These are phyloP conservation scores for Xenus cinereus DNA, from an alignment of 2,113 vertebrate species.

Conservation along the genomic window DNA sequence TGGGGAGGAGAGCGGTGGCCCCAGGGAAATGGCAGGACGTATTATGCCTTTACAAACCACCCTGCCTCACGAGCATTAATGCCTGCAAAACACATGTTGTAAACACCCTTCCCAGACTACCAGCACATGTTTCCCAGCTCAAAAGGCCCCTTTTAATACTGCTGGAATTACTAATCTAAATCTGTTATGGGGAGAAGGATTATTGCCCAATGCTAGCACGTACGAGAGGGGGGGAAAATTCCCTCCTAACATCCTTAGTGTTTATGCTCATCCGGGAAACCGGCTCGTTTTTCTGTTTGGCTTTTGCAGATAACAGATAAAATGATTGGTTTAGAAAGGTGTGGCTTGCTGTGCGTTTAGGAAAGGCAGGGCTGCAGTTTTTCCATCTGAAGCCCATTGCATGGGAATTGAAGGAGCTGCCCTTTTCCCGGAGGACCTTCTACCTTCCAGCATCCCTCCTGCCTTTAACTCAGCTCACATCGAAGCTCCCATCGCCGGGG, in stretches of 20 bases:
- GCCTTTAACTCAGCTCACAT: rapidly evolving
- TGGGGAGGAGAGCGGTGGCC: neutral
- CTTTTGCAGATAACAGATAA: neutral
- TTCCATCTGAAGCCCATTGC: rapidly evolving
- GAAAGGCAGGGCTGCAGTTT: neutral
- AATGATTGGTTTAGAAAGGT: neutral
- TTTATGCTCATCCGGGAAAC: neutral
- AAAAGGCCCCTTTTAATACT: neutral
- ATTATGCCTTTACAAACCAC: neutral
- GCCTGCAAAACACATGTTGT: constrained; percentile 7
- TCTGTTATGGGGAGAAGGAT: neutral
- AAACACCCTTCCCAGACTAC: constrained; percentile 24
- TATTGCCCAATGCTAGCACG: neutral
- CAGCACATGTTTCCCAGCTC: neutral
- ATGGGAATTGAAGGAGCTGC: neutral
- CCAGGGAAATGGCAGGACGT: neutral
- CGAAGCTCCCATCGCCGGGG: neutral
- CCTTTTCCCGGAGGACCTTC: neutral
- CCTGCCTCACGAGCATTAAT: neutral
- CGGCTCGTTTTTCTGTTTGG: rapidly evolving
- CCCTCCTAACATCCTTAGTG: neutral
- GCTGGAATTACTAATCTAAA: neutral
- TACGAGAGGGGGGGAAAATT: neutral
- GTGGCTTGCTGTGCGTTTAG: rapidly evolving
- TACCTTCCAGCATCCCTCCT: neutral